These are phyloP conservation scores for Eubasilissa splendida DNA, from an alignment of 2,888 invertebrate species.

Conservation along the genomic window DNA sequence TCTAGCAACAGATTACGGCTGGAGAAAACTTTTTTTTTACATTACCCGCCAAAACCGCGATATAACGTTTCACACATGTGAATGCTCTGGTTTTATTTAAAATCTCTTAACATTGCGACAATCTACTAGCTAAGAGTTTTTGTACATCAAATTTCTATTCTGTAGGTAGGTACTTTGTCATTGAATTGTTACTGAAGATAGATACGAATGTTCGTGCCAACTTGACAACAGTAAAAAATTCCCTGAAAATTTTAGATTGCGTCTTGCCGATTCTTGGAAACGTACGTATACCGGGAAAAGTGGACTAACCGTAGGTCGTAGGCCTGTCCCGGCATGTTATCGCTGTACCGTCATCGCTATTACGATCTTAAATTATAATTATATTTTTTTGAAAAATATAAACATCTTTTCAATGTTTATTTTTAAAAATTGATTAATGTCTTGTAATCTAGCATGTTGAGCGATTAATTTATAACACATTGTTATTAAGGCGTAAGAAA, in stretches of 20 bases:
- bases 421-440: too few species aligned
- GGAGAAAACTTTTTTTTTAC: too few species aligned
- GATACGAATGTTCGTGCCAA: constrained; percentile 34
- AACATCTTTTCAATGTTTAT: too few species aligned
- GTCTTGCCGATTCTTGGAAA: constrained; percentile 43
- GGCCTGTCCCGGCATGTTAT: not conserved
- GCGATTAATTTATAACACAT: too few species aligned
- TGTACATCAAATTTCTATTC: constrained; percentile 11
- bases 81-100: constrained; percentile 1
- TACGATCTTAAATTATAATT: too few species aligned
- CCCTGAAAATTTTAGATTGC: constrained; percentile 38
- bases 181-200: not conserved
- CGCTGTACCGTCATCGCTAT: not conserved
- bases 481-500: too few species aligned
- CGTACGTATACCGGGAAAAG: constrained; percentile 39
- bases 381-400: too few species aligned
- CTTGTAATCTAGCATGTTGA: too few species aligned
- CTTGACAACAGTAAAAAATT: constrained; percentile 22
- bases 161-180: too few species aligned
- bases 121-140: constrained; percentile 26
- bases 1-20: too few species aligned
- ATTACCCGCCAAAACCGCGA: too few species aligned
- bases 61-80: not conserved
- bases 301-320: constrained; percentile 8
- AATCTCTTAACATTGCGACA: constrained; percentile 35